Evolutionary conservation across 1,140 invertebrate genomes (phyloP).

Genomic region (Halyomorpha halys): DNA sequence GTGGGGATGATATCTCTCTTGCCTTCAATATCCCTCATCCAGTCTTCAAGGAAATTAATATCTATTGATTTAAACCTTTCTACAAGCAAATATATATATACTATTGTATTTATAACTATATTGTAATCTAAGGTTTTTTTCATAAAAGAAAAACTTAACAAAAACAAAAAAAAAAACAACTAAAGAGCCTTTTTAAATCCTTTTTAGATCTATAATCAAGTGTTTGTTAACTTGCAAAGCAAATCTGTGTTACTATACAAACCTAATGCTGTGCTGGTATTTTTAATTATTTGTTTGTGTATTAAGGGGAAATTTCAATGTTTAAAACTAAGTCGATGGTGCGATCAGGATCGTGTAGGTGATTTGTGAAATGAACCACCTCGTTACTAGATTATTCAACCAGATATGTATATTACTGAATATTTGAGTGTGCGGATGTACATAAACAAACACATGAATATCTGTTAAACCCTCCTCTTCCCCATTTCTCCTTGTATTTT

Average conservation of each 20-base stretch:
- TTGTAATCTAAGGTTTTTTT: too few species aligned
- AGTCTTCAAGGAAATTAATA: not conserved
- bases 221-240: slow-evolving; percentile 1
- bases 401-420: not conserved
- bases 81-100: slow-evolving; percentile 5
- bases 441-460: slow-evolving; percentile 8
- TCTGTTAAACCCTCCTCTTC: slow-evolving; percentile 10
- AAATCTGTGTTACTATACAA: slow-evolving; percentile 1
- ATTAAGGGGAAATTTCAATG: slow-evolving; percentile 5
- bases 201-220: not conserved
- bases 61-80: slow-evolving; percentile 2
- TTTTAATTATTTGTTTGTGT: slow-evolving; percentile 2
- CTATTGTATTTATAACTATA: not conserved
- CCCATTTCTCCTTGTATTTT: slow-evolving; percentile 14
- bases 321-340: too few species aligned
- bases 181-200: not conserved
- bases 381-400: too few species aligned
- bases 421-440: not conserved
- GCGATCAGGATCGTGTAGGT: too few species aligned
- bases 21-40: slow-evolving; percentile 1
- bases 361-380: too few species aligned
- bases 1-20: not conserved
- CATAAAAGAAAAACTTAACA: too few species aligned
- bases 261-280: slow-evolving; percentile 7
- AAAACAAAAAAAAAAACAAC: not conserved